A percentile compares a stretch with the other conserved stretches of the same genome.
Evolutionary conservation across 2,888 invertebrate genomes (phyloP).

Genomic region (Anthoptus insignis): DNA sequence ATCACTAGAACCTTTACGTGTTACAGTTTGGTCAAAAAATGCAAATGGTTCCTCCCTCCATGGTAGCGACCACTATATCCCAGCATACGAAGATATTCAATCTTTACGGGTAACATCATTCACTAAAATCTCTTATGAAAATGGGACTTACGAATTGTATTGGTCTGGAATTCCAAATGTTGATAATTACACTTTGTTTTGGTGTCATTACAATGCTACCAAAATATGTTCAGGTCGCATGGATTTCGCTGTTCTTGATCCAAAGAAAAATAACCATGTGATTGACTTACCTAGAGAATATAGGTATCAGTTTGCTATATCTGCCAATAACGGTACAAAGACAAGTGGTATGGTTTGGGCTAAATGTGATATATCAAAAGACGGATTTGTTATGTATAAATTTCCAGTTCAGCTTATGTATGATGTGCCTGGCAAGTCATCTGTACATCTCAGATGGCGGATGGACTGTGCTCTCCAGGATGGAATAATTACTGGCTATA

Average conservation of each 20-base stretch:
- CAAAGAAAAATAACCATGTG: slow-evolving; percentile 80
- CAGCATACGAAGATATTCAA: slow-evolving; percentile 78
- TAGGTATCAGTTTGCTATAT: slow-evolving; percentile 93
- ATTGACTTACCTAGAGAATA: slow-evolving; percentile 87
- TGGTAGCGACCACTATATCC: slow-evolving; percentile 88
- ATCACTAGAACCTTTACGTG: slow-evolving; percentile 69
- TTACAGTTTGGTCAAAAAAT: slow-evolving; percentile 89
- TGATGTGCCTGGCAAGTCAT: slow-evolving; percentile 72
- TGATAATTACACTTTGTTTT: slow-evolving; percentile 93
- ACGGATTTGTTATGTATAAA: slow-evolving; percentile 85
- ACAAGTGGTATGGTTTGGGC: slow-evolving; percentile 97
- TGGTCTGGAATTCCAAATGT: slow-evolving; percentile 88
- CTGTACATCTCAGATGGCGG: slow-evolving; percentile 89
- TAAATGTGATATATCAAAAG: slow-evolving; percentile 87
- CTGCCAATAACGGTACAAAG: slow-evolving; percentile 89
- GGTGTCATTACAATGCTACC: slow-evolving; percentile 87
- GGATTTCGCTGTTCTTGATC: slow-evolving; percentile 73
- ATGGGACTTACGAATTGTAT: slow-evolving; percentile 86
- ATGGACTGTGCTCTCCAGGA: slow-evolving; percentile 92
- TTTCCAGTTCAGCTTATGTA: slow-evolving; percentile 71
- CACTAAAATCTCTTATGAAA: slow-evolving; percentile 91
- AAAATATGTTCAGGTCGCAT: slow-evolving; percentile 85
- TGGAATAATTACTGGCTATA: slow-evolving; percentile 90
- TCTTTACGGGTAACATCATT: slow-evolving; percentile 85
- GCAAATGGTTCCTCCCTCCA: slow-evolving; percentile 85